These are phyloP conservation scores for Mactra quadrangularis DNA, from an alignment of 1,140 invertebrate species.

Conservation along the genomic window DNA sequence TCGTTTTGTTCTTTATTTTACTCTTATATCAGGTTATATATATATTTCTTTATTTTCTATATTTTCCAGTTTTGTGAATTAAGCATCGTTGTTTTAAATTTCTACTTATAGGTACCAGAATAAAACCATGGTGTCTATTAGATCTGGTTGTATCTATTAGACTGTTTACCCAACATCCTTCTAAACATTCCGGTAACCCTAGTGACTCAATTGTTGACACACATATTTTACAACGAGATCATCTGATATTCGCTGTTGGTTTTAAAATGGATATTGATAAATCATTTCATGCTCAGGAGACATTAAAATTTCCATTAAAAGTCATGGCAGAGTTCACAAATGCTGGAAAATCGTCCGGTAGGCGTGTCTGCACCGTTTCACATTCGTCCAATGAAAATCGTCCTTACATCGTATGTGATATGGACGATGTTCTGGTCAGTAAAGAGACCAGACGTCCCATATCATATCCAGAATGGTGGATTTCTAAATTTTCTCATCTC, in stretches of 20 bases:
- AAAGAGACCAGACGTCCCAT: neutral
- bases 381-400: neutral
- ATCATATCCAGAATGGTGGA: conserved; percentile 20
- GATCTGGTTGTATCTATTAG: conserved; percentile 7
- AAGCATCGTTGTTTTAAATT: neutral
- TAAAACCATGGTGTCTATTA: conserved; percentile 18
- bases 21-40: no score
- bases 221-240: neutral
- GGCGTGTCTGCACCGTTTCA: neutral
- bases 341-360: conserved; percentile 8
- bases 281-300: conserved; percentile 16
- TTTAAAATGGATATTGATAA: conserved; percentile 22
- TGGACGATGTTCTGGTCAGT: conserved; percentile 8
- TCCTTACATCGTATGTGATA: conserved; percentile 2
- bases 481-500: neutral
- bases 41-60: no score
- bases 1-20: no score
- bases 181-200: neutral
- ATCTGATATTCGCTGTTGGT: conserved; percentile 2
- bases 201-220: conserved; percentile 11
- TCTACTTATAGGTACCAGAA: conserved; percentile 15
- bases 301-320: conserved; percentile 7
- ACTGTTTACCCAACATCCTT: conserved; percentile 15
- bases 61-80: no score
- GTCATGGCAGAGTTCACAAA: conserved; percentile 1